Base-by-base conservation (phyloP, 2,797 vertebrate species). In the Xiphorhynchus erythropygius region DNA sequence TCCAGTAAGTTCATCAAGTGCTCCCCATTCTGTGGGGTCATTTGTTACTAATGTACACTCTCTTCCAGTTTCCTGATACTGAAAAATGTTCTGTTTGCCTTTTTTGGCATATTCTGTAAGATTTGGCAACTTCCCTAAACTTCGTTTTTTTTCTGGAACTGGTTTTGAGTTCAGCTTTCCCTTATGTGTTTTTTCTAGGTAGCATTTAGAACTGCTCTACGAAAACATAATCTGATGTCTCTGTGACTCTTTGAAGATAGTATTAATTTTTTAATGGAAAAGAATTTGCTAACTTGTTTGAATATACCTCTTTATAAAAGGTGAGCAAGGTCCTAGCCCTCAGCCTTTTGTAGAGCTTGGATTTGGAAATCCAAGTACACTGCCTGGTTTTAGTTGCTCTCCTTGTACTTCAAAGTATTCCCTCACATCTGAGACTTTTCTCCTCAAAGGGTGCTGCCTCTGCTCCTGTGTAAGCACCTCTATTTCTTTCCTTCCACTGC, bases 401-500 rank as follows among this genome's bases (percentile, higher is more conserved):
- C 24, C 30, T 73, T 49, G 30, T 39, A 15, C 12, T 59, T 85
- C 64, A 14, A 0, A 56, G 46, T 33, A 27, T 28, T 85, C 39
- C 35, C 42, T 68, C 15, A 0, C 15, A 16, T 28, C 13, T 30
- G 33, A 75, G 32, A 10, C 16, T n/a, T 50, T 19, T 3, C 28
- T 50, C 17, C 46, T 50, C 41, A 28, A 25, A 64, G 57, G 9
- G 7, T 0, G 1, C 50, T 82, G 67, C 50, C 30, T 53, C 42
- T 69, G 32, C 39, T 64, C 32, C 46, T 68, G 1, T 22, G 7
- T 8, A 55, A 55, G 52, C 46, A 47, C 30, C 13, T 78, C 37
- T 32, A 0, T 30, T 74, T 53, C 78, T 44, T 0, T 47, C 30
- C 30, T 39, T 60, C 18, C 0, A 3, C 14, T 46, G 12, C 7